Base-by-base conservation (phyloP, 1,140 invertebrate species). In the Drosophila neocordata region DNA sequence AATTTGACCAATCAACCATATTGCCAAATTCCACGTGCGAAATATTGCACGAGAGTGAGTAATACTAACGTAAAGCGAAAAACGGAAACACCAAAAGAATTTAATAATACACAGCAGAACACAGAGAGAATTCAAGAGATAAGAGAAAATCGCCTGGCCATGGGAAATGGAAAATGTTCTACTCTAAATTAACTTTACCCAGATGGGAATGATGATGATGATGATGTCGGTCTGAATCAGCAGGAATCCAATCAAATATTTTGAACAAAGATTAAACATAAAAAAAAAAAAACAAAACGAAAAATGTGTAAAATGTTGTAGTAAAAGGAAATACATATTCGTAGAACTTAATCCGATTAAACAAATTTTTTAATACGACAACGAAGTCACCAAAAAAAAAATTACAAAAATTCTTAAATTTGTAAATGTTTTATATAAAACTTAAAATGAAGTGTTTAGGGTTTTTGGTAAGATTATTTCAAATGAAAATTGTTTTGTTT, bases 1-100 rank as follows among this genome's bases (percentile, higher is more conserved):
- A 38, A 56, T 56, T 53, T 66, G 35, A 57, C 65, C 71, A 64
- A 66, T 69, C 65, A 64, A 76, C 83, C 65, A 70, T 77, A 88
- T 88, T 88, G 84, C 83, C 69, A 88, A 88, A 88, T 88, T 89
- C 83, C 83, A 88, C 76, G 84, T 88, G 79, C 84, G 76, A 89
- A 88, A 65, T 79, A 83, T 89, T 79, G 79, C 83, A 71, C 79
- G 83, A 44, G 41, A 44, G 41, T 44, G 41, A 82, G 79, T 88
- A 79, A 88, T 89, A 68, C 71, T 79, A 85, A 77, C 80, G 81
- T 69, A 76, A 78, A 69, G 65, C 73, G 11, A 48, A 48, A 44
- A 44, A 18, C 31, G 48, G 53, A 65, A 81, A 65, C 60, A 63
- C 48, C 44, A 27, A 85, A 68, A 77, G 84, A 89, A 88, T 88